Evolutionary conservation across 2,797 vertebrate genomes (phyloP).

Genomic region (Garrulus glandarius): DNA sequence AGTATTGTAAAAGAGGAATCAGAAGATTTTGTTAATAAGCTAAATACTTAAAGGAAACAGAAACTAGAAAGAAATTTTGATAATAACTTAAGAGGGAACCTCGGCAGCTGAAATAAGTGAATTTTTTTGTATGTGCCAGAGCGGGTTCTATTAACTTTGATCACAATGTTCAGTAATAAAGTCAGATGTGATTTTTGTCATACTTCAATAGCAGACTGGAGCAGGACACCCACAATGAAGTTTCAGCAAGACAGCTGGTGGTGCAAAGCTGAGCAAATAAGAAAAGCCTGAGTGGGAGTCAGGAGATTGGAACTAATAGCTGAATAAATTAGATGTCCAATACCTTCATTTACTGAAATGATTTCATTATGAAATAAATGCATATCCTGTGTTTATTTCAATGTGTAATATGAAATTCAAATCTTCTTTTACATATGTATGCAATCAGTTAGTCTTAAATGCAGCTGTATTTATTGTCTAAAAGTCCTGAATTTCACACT

Average conservation of each 20-base stretch:
- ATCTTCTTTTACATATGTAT: slow-evolving; percentile 66
- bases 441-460: slow-evolving; percentile 63
- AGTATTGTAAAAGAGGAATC: background rate
- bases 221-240: slow-evolving; percentile 31
- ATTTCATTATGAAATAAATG: slow-evolving; percentile 43
- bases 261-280: slow-evolving; percentile 22
- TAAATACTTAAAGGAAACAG: background rate
- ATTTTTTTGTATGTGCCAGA: background rate
- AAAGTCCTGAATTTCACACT: slow-evolving; percentile 21
- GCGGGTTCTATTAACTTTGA: background rate
- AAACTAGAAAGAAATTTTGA: background rate
- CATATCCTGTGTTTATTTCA: slow-evolving; percentile 46
- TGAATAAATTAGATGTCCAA: slow-evolving; percentile 42
- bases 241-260: slow-evolving; percentile 43
- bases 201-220: background rate
- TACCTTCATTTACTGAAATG: slow-evolving; percentile 31
- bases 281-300: slow-evolving; percentile 15
- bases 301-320: slow-evolving; percentile 29
- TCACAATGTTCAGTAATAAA: background rate
- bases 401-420: slow-evolving; percentile 58
- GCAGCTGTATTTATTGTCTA: slow-evolving; percentile 53
- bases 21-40: background rate
- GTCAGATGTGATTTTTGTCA: background rate
- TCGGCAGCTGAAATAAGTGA: background rate
- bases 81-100: background rate